phyloP scores from a whole-genome alignment of 2,797 vertebrate species.

The Melanotaenia boesemani region DNA sequence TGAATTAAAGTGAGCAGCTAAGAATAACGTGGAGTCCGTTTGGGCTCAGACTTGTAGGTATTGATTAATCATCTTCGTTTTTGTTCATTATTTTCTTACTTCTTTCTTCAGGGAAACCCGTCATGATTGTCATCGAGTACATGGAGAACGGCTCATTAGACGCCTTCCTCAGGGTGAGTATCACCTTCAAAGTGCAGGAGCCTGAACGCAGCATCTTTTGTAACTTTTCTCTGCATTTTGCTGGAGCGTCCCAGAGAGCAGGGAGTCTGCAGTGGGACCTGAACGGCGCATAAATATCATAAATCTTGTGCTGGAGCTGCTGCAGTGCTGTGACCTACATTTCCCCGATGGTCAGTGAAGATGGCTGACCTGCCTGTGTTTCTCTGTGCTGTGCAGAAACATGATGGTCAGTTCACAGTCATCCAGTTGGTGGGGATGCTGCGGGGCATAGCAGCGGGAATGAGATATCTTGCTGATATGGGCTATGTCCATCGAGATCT shows the following conservation, averaged over 20 bases:
- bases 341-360: constrained; percentile 60
- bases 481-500: too few species aligned
- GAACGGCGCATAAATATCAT: constrained; percentile 58
- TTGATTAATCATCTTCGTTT: constrained; percentile 56
- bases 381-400: constrained; percentile 86
- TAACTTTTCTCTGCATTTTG: constrained; percentile 43
- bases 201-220: constrained; percentile 49
- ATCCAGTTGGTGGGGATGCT: constrained; percentile 98
- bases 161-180: constrained; percentile 96
- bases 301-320: constrained; percentile 60
- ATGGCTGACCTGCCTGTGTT: constrained; percentile 56
- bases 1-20: constrained; percentile 72
- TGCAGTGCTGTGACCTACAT: constrained; percentile 69
- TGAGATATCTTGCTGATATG: too few species aligned
- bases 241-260: constrained; percentile 46
- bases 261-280: constrained; percentile 53
- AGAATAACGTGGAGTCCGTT: too few species aligned
- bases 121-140: constrained; percentile 99
- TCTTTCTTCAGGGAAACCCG: constrained; percentile 90
- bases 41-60: too few species aligned
- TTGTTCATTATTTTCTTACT: constrained; percentile 1
- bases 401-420: constrained; percentile 97
- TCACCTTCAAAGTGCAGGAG: constrained; percentile 52
- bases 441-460: too few species aligned
- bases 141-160: constrained; percentile 99